Base-by-base conservation (phyloP, 1,140 invertebrate genomes). In the Drosophila pallidifrons region DNA sequence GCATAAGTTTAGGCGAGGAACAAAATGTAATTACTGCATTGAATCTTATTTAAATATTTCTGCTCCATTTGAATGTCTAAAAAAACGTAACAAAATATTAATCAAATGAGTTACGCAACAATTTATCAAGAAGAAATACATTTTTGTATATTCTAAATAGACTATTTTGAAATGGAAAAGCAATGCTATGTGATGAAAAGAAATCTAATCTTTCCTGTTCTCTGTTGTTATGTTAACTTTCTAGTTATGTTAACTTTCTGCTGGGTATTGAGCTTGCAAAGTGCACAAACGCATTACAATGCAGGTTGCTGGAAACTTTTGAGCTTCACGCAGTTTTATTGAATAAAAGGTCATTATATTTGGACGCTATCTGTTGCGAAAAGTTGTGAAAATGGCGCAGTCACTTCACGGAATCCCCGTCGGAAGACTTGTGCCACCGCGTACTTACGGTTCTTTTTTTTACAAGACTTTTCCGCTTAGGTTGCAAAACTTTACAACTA, bases 291-390 rank as follows among this genome's bases (percentile, higher is more conserved):
- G 43, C 68, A 71, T 71, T 65, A 54, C 51, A 55, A 71, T 64
- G 68, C 59, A 59, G 55, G 32, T 41, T 38, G 63, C 7, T 16
- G 46, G 25, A 69, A 75, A 63, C 25, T 75, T 75, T 57, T 38
- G 15, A 68, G 68, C 76, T 87, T 75, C 43, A 70, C 73, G 85
- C 77, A 75, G 80, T 88, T 89, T 89, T 81, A 89, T 89, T 89
- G 86, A 89, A 89, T 89, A 89, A 89, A 89, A 89, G 85, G 75
- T 90, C 85, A 89, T 89, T 89, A 89, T 89, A 89, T 89, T 89
- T 89, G 83, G 85, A 89, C 78, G 85, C 85, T 89, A 89, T 89
- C 85, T 89, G 75, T 81, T 74, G 75, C 78, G 75, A 85, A 75
- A 89, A 89, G 58, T 89, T 85, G 85, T 83, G 86, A 79, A 85